Percentiles rank a stretch among this genome's conserved stretches.
Evolutionary conservation across 2,797 vertebrate species (phyloP).

Genomic region (Antennarius maculatus): DNA sequence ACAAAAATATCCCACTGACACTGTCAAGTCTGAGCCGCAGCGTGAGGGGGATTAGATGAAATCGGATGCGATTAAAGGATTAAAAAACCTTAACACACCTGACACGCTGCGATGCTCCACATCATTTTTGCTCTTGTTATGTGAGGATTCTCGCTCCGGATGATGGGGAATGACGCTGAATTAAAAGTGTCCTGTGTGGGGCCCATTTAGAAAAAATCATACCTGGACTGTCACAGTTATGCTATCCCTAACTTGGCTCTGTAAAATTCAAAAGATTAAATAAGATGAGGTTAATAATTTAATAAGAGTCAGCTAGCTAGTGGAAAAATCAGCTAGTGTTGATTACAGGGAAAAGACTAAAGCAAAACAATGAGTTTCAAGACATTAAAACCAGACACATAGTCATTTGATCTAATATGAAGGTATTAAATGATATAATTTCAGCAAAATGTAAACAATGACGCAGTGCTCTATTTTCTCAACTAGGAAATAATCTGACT

Average conservation of each 20-base stretch:
- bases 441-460: neutral
- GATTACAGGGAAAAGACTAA: neutral
- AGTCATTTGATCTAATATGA: too few species aligned
- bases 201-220: neutral
- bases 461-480: constrained; percentile 8
- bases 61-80: constrained; percentile 29
- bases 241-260: neutral
- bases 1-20: neutral
- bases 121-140: neutral
- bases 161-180: too few species aligned
- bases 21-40: neutral
- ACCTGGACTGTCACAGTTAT: neutral
- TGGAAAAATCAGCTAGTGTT: too few species aligned
- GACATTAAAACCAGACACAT: neutral
- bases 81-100: neutral
- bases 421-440: too few species aligned
- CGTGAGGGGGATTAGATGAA: constrained; percentile 27
- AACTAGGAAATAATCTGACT: neutral
- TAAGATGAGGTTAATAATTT: too few species aligned
- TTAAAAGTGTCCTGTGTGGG: neutral
- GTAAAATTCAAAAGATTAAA: neutral
- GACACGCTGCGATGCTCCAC: neutral
- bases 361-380: neutral
- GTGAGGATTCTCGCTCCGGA: neutral
- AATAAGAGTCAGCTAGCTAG: too few species aligned